Conservation (phyloP, 2,113 vertebrate species). For the Cynocephalus volans region DNA sequence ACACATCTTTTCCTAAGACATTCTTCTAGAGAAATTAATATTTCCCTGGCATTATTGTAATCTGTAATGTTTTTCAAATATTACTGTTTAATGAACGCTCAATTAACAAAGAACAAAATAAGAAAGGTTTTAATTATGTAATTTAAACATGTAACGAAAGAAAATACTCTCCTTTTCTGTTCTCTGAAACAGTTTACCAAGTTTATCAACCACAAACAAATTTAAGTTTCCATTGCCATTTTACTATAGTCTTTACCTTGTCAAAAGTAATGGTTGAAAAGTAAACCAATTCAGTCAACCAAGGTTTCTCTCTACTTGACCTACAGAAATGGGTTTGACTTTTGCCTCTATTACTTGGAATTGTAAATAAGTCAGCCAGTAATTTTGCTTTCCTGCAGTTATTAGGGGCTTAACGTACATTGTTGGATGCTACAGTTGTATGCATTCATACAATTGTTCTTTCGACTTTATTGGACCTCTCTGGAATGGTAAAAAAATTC, state of each 20-base stretch:
- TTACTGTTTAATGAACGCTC: neutral
- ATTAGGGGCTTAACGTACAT: neutral
- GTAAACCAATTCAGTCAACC: neutral
- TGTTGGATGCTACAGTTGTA: neutral
- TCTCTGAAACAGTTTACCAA: slow-evolving; percentile 24
- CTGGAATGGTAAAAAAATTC: neutral
- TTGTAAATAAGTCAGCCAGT: neutral
- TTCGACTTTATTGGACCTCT: slow-evolving; percentile 1
- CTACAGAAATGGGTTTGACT: neutral
- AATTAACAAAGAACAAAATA: slow-evolving; percentile 14
- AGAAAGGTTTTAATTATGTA: neutral
- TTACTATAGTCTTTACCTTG: neutral
- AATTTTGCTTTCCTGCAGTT: neutral
- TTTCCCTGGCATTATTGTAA: neutral
- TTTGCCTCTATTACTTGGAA: slow-evolving; percentile 24
- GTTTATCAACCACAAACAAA: neutral
- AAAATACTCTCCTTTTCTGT: neutral
- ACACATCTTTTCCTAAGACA: neutral
- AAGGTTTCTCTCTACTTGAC: neutral
- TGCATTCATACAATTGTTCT: neutral
- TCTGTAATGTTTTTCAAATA: neutral
- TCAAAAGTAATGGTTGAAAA: slow-evolving; percentile 13
- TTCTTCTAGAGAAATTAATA: neutral
- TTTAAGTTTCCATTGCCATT: slow-evolving; percentile 3
- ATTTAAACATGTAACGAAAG: slow-evolving; percentile 54